Conservation (phyloP, 1,140 invertebrate species). For the Tribolium castaneum region DNA sequence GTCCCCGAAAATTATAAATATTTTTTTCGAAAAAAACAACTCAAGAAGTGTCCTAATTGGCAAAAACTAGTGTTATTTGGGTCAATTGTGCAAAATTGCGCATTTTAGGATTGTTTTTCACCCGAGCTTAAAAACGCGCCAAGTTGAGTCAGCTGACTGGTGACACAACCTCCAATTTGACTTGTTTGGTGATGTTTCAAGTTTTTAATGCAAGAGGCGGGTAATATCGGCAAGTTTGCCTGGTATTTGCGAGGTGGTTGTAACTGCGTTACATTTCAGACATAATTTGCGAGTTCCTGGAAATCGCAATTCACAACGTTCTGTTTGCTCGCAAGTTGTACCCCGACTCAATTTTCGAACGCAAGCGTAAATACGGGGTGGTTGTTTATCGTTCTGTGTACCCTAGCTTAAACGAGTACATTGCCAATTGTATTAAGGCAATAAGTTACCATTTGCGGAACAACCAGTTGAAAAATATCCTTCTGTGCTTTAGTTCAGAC, state of each 20-base stretch:
- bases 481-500: constrained; percentile 49
- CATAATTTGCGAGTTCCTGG: constrained; percentile 66
- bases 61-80: no score
- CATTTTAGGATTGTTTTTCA: no score
- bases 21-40: no score
- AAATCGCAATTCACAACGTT: constrained; percentile 68
- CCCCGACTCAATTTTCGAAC: constrained; percentile 67
- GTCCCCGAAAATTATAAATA: no score
- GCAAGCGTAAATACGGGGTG: constrained; percentile 68
- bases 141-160: no score
- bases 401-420: constrained; percentile 68
- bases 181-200: no score
- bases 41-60: no score
- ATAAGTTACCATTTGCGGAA: constrained; percentile 50
- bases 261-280: constrained; percentile 30
- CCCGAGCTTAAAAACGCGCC: no score
- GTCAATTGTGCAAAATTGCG: no score
- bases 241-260: not conserved
- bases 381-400: constrained; percentile 66
- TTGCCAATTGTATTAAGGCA: constrained; percentile 65
- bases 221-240: not conserved
- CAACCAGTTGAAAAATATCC: constrained; percentile 50
- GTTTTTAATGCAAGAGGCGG: not conserved
- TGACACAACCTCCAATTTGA: no score
- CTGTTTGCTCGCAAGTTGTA: constrained; percentile 68